These are phyloP conservation scores for Myoxocephalus aenaeus DNA, from an alignment of 2,797 vertebrate species.

Conservation along the genomic window DNA sequence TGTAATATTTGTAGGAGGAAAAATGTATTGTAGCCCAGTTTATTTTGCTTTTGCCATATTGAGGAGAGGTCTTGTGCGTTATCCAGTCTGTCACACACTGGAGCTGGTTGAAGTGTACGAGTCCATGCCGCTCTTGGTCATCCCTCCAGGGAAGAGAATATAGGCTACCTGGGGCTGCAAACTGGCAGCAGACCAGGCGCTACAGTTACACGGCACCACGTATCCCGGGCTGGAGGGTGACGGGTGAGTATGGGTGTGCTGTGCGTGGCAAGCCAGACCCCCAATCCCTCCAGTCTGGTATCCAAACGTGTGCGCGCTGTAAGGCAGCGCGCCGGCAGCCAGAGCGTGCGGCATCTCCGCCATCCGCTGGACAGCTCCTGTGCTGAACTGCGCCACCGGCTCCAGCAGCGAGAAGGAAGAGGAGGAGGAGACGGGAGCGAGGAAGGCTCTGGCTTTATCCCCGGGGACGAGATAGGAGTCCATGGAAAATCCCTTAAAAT, in stretches of 20 bases:
- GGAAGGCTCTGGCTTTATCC: slow-evolving; percentile 90
- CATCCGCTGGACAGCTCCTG: slow-evolving; percentile 91
- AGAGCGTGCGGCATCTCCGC: slow-evolving; percentile 89
- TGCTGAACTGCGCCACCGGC: slow-evolving; percentile 89
- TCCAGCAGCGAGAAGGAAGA: slow-evolving; percentile 91
- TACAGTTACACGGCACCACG: slow-evolving; percentile 94
- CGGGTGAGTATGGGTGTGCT: slow-evolving; percentile 90
- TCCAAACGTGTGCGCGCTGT: slow-evolving; percentile 89
- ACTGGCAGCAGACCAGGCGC: slow-evolving; percentile 91
- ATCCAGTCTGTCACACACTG: slow-evolving; percentile 62
- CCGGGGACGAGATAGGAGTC: slow-evolving; percentile 89
- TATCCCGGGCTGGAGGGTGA: slow-evolving; percentile 92
- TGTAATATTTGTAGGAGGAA: background rate
- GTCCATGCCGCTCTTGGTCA: slow-evolving; percentile 91
- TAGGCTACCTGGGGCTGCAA: slow-evolving; percentile 95
- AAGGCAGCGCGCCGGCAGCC: slow-evolving; percentile 89
- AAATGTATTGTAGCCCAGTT: background rate
- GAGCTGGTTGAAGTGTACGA: slow-evolving; percentile 89
- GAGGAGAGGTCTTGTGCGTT: slow-evolving; percentile 8
- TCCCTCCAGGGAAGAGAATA: slow-evolving; percentile 92
- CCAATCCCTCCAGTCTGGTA: slow-evolving; percentile 91
- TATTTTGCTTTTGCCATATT: background rate
- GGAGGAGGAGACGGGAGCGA: slow-evolving; percentile 84
- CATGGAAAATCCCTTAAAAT: slow-evolving; percentile 90
- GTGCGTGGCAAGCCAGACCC: slow-evolving; percentile 88